Conservation (phyloP, 2,888 invertebrate species). For the Helicoverpa assulta region DNA sequence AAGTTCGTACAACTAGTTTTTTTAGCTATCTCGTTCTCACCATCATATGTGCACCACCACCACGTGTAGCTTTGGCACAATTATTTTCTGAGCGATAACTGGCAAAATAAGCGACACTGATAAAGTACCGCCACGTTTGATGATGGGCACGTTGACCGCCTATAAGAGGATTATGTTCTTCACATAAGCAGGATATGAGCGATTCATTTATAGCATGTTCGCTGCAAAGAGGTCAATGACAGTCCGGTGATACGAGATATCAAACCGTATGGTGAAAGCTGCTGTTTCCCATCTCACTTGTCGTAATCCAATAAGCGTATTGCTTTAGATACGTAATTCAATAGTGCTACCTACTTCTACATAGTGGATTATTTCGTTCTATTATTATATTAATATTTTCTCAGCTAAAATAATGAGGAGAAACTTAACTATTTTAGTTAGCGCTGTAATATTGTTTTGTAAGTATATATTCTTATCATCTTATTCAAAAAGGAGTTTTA, state of each 20-base stretch:
- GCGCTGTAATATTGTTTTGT: too few species aligned
- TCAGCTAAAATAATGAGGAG: too few species aligned
- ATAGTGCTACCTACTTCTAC: not conserved
- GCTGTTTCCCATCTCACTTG: slow-evolving; percentile 13
- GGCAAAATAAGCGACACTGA: slow-evolving; percentile 50
- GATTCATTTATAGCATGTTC: slow-evolving; percentile 76
- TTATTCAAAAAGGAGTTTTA: too few species aligned
- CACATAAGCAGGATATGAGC: slow-evolving; percentile 79
- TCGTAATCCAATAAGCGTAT: slow-evolving; percentile 1
- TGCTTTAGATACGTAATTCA: not conserved
- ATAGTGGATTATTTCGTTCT: not conserved
- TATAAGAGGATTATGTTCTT: slow-evolving; percentile 69
- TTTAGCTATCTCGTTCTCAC: slow-evolving; percentile 77
- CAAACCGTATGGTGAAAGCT: slow-evolving; percentile 56
- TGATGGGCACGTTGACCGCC: slow-evolving; percentile 67
- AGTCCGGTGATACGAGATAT: slow-evolving; percentile 67
- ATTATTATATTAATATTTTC: too few species aligned
- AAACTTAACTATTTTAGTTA: too few species aligned
- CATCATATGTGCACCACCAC: slow-evolving; percentile 67
- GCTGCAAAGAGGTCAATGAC: slow-evolving; percentile 81
- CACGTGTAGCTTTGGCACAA: slow-evolving; percentile 80
- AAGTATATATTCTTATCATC: too few species aligned
- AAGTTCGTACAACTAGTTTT: slow-evolving; percentile 87
- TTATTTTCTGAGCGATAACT: slow-evolving; percentile 58
- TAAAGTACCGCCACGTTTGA: slow-evolving; percentile 54